These are phyloP conservation scores for Globicephala melas DNA, from an alignment of 2,113 vertebrate species.

Conservation along the genomic window DNA sequence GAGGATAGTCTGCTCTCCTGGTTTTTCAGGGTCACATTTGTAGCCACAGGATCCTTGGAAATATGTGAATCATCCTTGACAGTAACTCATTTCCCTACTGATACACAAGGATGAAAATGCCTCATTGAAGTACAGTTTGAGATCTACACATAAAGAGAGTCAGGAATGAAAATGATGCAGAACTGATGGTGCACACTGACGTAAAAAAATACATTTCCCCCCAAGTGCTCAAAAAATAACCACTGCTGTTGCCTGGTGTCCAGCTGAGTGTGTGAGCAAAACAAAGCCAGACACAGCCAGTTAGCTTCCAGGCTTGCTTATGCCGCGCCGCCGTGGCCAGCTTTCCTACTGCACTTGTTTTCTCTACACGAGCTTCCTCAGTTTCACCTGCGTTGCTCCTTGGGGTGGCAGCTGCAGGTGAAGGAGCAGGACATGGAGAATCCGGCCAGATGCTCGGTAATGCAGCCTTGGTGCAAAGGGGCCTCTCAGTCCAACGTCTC, in stretches of 20 bases:
- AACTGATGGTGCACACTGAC: not conserved
- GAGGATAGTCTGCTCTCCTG: not conserved
- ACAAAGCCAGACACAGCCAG: constrained; percentile 46
- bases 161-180: constrained; percentile 39
- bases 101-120: not conserved
- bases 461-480: not conserved
- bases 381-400: not conserved
- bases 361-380: not conserved
- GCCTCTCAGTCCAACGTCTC: not conserved
- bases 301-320: constrained; percentile 1
- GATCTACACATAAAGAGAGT: not conserved
- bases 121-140: not conserved
- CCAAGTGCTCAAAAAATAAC: constrained; percentile 41
- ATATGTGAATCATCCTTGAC: not conserved
- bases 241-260: not conserved
- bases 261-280: constrained; percentile 34
- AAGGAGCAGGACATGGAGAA: not conserved
- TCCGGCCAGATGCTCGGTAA: not conserved
- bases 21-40: constrained; percentile 30
- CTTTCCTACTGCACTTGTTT: not conserved
- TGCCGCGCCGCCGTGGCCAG: not conserved
- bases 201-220: constrained; percentile 15
- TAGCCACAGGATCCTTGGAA: not conserved
- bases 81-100: not conserved
- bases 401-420: not conserved